Evolutionary conservation across 2,888 invertebrate species (phyloP).

Genomic region (Hedychridium roseum): DNA sequence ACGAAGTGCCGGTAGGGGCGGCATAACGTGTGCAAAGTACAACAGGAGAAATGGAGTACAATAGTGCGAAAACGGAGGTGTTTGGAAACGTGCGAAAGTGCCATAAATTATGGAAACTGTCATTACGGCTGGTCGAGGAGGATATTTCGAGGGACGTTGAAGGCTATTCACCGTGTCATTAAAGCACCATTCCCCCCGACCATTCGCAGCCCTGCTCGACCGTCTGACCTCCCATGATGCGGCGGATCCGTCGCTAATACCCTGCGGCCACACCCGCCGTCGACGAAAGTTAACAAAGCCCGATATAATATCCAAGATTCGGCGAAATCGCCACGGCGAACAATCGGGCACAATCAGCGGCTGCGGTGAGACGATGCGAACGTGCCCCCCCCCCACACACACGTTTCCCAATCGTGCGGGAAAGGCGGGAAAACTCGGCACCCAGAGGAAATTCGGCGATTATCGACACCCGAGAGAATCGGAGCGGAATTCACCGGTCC

Average conservation of each 20-base stretch:
- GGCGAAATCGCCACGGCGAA: slow-evolving; percentile 30
- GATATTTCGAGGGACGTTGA: too few relatives aligned
- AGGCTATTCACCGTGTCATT: slow-evolving; percentile 26
- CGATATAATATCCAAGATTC: slow-evolving; percentile 18
- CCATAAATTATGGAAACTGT: too few relatives aligned
- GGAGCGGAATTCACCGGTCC: slow-evolving; percentile 19
- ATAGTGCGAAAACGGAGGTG: too few relatives aligned
- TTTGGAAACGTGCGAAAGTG: too few relatives aligned
- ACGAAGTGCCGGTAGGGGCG: too few relatives aligned
- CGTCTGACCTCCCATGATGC: slow-evolving; percentile 25
- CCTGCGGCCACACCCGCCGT: slow-evolving; percentile 15
- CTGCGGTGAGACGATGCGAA: too few relatives aligned
- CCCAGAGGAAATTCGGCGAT: slow-evolving; percentile 24
- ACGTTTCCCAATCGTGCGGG: slow-evolving; percentile 11
- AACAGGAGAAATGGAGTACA: too few relatives aligned
- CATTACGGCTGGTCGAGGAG: too few relatives aligned
- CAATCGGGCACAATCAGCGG: slow-evolving; percentile 41
- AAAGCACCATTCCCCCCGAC: slow-evolving; percentile 28
- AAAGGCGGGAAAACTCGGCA: slow-evolving; percentile 38
- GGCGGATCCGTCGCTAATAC: slow-evolving; percentile 16
- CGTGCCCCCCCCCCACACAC: slow-evolving; percentile 5
- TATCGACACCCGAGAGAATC: too few relatives aligned
- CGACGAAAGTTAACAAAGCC: slow-evolving; percentile 28
- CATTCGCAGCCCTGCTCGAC: too few relatives aligned
- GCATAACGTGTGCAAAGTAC: too few relatives aligned